Conservation (phyloP, 1,140 invertebrate genomes). For the Ceratina japonica region DNA sequence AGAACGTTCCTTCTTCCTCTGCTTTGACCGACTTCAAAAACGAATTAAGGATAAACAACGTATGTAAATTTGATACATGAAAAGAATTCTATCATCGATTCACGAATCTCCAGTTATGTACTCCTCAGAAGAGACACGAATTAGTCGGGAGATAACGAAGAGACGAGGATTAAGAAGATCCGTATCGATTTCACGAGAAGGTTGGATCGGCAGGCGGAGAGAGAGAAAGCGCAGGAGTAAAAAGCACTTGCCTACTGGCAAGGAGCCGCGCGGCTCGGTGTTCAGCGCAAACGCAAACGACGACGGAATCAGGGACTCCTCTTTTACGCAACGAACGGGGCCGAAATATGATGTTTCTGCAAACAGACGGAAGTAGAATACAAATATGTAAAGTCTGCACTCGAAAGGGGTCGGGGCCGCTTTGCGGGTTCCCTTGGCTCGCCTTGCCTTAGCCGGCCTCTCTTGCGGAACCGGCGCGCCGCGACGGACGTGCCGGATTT, state of each 20-base stretch:
- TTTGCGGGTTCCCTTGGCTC: conserved; percentile 13
- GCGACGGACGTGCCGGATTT: conserved; percentile 46
- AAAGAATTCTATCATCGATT: too few species aligned
- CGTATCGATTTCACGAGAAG: conserved; percentile 11
- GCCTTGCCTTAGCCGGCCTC: conserved; percentile 12
- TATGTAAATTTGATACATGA: too few species aligned
- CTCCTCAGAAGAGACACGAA: background rate
- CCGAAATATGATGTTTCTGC: conserved; percentile 76
- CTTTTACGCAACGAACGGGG: conserved; percentile 46
- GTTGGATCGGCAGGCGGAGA: background rate
- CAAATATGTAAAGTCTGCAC: conserved; percentile 70
- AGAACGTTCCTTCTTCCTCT: background rate
- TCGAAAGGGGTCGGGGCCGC: conserved; percentile 33
- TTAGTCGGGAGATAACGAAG: background rate
- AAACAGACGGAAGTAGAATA: conserved; percentile 75
- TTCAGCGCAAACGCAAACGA: conserved; percentile 50
- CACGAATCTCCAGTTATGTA: too few species aligned
- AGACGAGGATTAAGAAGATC: background rate
- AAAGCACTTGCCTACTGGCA: background rate
- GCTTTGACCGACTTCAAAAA: background rate
- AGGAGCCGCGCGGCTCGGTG: conserved; percentile 3
- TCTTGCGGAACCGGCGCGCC: conserved; percentile 32
- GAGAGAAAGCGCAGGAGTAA: background rate
- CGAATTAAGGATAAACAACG: too few species aligned
- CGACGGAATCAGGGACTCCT: conserved; percentile 26